phyloP scores from a whole-genome alignment of 2,113 vertebrate genomes.

The Phycodurus eques region DNA sequence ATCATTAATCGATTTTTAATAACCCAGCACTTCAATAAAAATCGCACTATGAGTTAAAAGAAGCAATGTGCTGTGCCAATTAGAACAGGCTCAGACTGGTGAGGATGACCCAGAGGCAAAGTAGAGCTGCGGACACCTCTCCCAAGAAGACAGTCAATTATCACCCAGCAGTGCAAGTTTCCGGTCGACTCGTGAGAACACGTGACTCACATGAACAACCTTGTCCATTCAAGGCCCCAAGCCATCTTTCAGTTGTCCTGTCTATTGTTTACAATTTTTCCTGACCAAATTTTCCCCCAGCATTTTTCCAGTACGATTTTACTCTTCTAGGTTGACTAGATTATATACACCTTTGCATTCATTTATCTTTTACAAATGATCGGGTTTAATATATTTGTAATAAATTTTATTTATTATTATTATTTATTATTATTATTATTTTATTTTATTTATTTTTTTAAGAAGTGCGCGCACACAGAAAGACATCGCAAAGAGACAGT shows the following conservation, averaged over 20 bases:
- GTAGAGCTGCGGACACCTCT: slow-evolving; percentile 48
- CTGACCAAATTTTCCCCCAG: slow-evolving; percentile 16
- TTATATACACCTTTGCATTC: not conserved
- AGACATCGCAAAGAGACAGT: no score
- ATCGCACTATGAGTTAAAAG: slow-evolving; percentile 22
- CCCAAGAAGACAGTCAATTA: slow-evolving; percentile 67
- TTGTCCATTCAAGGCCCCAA: slow-evolving; percentile 15
- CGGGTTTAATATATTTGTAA: no score
- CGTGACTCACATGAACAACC: slow-evolving; percentile 45
- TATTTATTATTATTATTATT: no score
- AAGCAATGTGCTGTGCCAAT: slow-evolving; percentile 45
- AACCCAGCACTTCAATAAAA: slow-evolving; percentile 15
- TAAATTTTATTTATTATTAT: no score
- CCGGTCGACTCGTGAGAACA: slow-evolving; percentile 50
- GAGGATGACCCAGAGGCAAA: slow-evolving; percentile 54
- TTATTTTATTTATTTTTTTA: no score
- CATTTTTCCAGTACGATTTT: not conserved
- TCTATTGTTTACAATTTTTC: not conserved
- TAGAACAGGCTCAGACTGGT: slow-evolving; percentile 47
- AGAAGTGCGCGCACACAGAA: no score
- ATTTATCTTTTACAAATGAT: no score
- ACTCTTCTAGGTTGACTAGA: not conserved
- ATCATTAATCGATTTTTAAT: slow-evolving; percentile 18
- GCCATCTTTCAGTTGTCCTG: not conserved
- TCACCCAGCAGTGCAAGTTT: slow-evolving; percentile 54